Conservation (phyloP, 2,113 vertebrate species). For the Pampusana beccarii region DNA sequence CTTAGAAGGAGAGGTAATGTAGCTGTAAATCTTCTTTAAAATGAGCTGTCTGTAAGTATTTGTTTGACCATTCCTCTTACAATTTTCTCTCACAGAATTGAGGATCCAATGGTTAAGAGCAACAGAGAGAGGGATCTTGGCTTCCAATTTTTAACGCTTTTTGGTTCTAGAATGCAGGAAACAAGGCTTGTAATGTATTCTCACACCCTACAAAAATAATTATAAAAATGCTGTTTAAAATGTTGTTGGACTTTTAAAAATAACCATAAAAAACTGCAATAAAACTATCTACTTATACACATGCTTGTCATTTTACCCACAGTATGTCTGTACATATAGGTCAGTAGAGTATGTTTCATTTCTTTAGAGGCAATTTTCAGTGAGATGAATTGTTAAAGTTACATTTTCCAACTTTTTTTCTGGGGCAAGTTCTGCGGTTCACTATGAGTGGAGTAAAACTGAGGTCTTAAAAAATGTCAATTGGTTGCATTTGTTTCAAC, state of each 20-base stretch:
- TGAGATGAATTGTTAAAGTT: not conserved
- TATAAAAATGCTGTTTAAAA: not conserved
- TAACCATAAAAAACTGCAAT: not conserved
- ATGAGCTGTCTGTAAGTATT: not conserved
- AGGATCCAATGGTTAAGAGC: not conserved
- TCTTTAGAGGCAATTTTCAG: not conserved
- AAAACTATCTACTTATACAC: not conserved
- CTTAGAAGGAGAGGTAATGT: not conserved
- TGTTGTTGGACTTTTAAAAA: not conserved
- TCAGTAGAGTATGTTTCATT: not conserved
- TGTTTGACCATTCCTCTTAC: not conserved
- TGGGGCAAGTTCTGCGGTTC: not conserved
- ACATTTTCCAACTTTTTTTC: not conserved
- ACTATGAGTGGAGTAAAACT: not conserved
- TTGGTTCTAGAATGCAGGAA: not conserved
- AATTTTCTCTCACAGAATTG: not conserved
- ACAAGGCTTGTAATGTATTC: not conserved
- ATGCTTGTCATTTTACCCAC: not conserved
- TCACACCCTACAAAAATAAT: not conserved
- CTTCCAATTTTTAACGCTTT: not conserved
- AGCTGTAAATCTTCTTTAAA: not conserved
- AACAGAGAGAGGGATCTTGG: not conserved
- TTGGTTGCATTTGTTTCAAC: not conserved
- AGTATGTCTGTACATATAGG: not conserved
- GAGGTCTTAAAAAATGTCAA: not conserved